Evolutionary conservation across 1,140 invertebrate genomes (phyloP), one percentile per base, ranked within the genome.

Genomic region (Mercenaria mercenaria): DNA sequence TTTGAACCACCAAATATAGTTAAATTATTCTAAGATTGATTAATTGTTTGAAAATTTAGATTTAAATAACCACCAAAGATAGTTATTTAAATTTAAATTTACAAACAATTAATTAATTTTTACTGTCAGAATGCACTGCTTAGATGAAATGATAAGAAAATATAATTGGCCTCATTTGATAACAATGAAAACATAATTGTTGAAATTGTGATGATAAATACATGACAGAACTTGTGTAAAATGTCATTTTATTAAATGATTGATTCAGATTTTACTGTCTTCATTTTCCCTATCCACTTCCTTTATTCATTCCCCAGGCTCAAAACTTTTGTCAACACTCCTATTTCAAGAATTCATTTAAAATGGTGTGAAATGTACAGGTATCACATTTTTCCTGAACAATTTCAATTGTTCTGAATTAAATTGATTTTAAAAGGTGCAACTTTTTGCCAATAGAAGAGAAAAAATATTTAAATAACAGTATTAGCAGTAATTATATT

Each of bases 171-270:
- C 26, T 8, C 1, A 50, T 41, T 76, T 76, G 32, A 39, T 39
- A 18, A 29, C 18, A 72, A 29, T 77, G 29, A 77, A 77, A 29
- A 50, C 43, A 79, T 79, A n/a, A 79, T 52, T 52, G 26, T 76
- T 76, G 39, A 26, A 8, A 76, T 20, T 37, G 26, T 56, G 47
- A 56, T 79, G 50, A 56, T 13, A 26, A 32, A 50, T 52, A 52
- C 11, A 79, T 56, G 76, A 79, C 76, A 56, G 18, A 52, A 32
- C 0, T 79, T 4, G 18, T 79, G 76, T 79, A 59, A 37, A 79
- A 34, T 56, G 76, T 79, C 76, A 79, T 6, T 79, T 72, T 18
- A 41, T 32, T 56, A 0, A 41, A 56, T 59, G 76, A 79, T 79
- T 79, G 76, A 79, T 79, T n/a, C n/a, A 52, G 26, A 11, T 37